These are phyloP conservation scores for Bacillus rossius DNA, from an alignment of 1,140 invertebrate species.

Conservation along the genomic window DNA sequence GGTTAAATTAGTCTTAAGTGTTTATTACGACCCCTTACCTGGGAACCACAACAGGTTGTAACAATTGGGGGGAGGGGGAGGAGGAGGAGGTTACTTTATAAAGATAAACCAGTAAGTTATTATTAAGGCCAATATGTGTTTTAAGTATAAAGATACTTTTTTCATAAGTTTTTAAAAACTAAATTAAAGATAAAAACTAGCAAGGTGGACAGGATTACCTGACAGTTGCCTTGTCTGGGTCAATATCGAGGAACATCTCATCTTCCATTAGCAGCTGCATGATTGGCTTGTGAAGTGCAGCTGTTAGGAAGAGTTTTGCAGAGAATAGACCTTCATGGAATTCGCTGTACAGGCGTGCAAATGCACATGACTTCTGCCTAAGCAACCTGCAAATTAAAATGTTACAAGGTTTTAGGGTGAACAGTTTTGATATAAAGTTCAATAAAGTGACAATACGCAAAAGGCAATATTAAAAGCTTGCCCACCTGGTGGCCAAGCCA, in stretches of 20 bases:
- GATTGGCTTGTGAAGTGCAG: conserved; percentile 86
- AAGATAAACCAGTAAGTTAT: neutral
- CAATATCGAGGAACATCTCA: conserved; percentile 88
- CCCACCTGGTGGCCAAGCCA: too few relatives aligned
- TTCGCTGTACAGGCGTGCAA: conserved; percentile 82
- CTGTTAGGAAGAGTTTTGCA: conserved; percentile 87
- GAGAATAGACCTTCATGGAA: conserved; percentile 89
- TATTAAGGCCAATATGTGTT: neutral
- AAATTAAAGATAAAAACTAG: too few relatives aligned
- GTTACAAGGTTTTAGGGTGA: too few relatives aligned
- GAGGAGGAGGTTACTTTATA: neutral
- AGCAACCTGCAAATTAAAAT: conserved; percentile 53
- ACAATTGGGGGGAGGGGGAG: too few relatives aligned
- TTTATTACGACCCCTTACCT: too few relatives aligned
- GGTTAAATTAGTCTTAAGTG: too few relatives aligned
- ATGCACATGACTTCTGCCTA: conserved; percentile 79
- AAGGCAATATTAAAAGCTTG: too few relatives aligned
- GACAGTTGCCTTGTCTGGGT: conserved; percentile 79
- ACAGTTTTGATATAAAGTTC: too few relatives aligned
- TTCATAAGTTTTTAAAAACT: neutral
- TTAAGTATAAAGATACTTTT: neutral
- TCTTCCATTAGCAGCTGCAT: conserved; percentile 90
- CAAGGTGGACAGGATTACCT: conserved; percentile 37
- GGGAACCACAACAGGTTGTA: too few relatives aligned
- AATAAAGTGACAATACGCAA: too few relatives aligned